Evolutionary conservation across 2,797 vertebrate species (phyloP), one percentile per base, ranked within the genome.

Genomic region (Loriculus beryllinus): DNA sequence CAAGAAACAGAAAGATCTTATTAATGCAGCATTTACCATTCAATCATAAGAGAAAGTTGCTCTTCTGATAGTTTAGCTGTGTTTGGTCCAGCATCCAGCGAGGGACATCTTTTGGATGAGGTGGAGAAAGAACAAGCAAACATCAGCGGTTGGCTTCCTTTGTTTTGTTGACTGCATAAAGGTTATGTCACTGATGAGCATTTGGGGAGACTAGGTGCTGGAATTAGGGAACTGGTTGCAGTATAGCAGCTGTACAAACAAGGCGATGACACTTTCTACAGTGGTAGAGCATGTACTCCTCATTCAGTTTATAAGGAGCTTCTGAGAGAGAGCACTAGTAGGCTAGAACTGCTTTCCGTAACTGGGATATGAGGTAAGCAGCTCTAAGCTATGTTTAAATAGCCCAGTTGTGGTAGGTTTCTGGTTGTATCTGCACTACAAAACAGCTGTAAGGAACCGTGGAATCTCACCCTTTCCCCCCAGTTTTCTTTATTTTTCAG

Each of bases 91-190:
- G 31, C 12, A n/a, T 35, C 47, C n/a, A 39, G 5, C 3, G 8
- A 62, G 23, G 26, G 14, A 52, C 1, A 2, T 0, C 0, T 31
- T 88, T 68, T 35, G 74, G 12, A 14, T 40, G 37, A 45, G 28
- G 21, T 8, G 31, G 12, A 35, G 39, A 72, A 45, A 12, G 3
- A 62, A 14, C 16, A 57, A 52, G 11, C 20, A 60, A 29, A 70
- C 29, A 6, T 14, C 8, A 62, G 39, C 22, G n/a, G n/a, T 45
- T 18, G 10, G 5, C n/a, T 83, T 14, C 4, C 10, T 79, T 68
- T 14, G 15, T 62, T 90, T 62, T 76, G 29, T 21, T 79, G 71
- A 12, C 37, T 86, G 19, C 31, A 8, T 43, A 18, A 69, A 81
- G 25, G 25, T 49, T 39, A 19, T 20, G n/a, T 47, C n/a, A 18